phyloP scores from a whole-genome alignment of 2,797 vertebrate genomes.

The Sternotherus odoratus region DNA sequence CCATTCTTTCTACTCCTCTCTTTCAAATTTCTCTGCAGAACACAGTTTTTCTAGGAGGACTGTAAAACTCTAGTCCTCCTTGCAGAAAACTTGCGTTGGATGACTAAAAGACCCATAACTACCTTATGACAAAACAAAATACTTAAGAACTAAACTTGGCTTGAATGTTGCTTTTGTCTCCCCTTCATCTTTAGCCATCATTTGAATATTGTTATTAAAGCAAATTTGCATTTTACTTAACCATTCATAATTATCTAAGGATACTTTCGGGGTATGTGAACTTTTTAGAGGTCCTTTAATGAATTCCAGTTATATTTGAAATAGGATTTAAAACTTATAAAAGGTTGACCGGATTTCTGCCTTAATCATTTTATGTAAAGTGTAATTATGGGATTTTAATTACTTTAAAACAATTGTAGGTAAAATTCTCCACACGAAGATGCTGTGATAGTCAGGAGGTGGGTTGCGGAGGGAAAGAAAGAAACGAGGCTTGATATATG shows the following conservation, averaged over 20 bases:
- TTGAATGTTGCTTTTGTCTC: background rate
- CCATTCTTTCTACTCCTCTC: background rate
- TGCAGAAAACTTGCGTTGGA: background rate
- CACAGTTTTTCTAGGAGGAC: background rate
- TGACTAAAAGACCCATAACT: background rate
- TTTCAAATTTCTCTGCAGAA: background rate
- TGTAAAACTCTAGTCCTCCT: background rate
- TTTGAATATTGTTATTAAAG: background rate
- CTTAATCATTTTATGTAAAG: background rate
- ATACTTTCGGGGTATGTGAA: background rate
- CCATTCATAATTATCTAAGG: background rate
- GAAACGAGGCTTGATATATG: background rate
- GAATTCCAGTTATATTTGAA: background rate
- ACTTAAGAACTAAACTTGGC: background rate
- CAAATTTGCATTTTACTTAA: background rate
- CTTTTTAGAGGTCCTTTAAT: background rate
- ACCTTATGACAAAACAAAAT: background rate
- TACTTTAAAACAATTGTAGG: background rate
- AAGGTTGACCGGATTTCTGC: background rate
- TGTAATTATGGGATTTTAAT: background rate
- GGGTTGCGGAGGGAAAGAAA: background rate
- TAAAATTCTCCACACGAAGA: fast-evolving
- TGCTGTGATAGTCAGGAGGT: background rate
- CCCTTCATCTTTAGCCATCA: background rate
- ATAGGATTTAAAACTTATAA: background rate